Evolutionary conservation across 2,888 invertebrate genomes (phyloP), one percentile per base, ranked within the genome.

Genomic region (Sinopyrophorus schimmeli): DNA sequence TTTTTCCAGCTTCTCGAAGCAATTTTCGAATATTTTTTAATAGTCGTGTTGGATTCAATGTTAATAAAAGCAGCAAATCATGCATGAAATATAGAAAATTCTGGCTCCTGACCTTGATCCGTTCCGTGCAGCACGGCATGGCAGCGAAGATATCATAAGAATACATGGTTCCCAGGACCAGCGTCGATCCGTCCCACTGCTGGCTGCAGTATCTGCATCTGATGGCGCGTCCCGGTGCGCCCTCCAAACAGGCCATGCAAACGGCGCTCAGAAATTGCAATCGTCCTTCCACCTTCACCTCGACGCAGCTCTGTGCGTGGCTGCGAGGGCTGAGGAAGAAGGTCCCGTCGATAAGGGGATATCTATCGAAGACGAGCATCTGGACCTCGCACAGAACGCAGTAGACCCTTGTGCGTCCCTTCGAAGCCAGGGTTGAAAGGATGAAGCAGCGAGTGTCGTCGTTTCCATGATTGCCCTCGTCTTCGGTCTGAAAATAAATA

Each of bases 81-180:
- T n/a, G n/a, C n/a, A n/a, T n/a, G n/a, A n/a, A 26, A n/a, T n/a
- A 5, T 1, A 2, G 3, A 38, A 38, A 38, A 38, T 16, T 20
- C n/a, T 9, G 26, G 14, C 43, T 21, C 71, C 75, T 72, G 69
- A 93, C 92, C 85, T 89, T 91, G 64, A 95, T 81, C 63, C 96
- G 82, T 69, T 93, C 92, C 68, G 87, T 83, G 77, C 97, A 97
- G 75, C 97, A 98, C 10, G 95, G 94, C 77, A 89, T 91, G 53
- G 96, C 94, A 71, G 97, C 97, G 74, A 98, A 96, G 63, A 98
- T 92, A 76, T 98, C 97, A 70, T 95, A 98, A 51, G 94, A 91
- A 77, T 98, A 98, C 92, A 97, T 95, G 57, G 96, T 95, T 58
- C 97, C 97, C 47, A 97, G 81, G 47, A 97, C 91, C 54, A 97